These are phyloP conservation scores for Artibeus lituratus DNA, from an alignment of 2,797 vertebrate species.

Conservation along the genomic window DNA sequence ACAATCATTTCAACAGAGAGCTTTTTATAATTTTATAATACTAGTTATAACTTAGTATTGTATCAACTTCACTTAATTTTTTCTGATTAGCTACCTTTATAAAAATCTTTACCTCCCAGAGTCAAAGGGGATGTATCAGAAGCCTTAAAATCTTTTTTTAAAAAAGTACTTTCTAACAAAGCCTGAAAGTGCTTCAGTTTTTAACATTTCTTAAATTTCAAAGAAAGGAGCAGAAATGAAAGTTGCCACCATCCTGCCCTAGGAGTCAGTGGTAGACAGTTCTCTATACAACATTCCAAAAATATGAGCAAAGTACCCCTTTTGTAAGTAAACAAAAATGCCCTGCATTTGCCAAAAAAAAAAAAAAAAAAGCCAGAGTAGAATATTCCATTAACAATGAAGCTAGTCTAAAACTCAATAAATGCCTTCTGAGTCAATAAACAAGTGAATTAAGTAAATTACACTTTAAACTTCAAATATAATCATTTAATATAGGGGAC, in stretches of 20 bases:
- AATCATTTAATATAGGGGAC: background rate
- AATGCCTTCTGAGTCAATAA: constrained; percentile 16
- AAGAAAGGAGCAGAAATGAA: background rate
- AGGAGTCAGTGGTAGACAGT: background rate
- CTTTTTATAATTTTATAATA: constrained; percentile 10
- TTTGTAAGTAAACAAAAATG: constrained; percentile 34
- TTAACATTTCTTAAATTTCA: constrained; percentile 20
- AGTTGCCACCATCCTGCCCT: background rate
- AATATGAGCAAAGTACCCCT: constrained; percentile 26
- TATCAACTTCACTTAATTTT: background rate
- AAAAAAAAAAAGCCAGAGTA: background rate
- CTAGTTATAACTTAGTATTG: background rate
- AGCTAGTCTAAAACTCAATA: background rate
- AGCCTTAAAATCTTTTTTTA: background rate
- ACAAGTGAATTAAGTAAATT: constrained; percentile 28
- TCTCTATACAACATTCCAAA: constrained; percentile 35
- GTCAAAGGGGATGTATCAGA: constrained; percentile 23
- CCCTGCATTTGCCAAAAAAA: background rate
- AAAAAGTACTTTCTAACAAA: background rate
- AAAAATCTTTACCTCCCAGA: constrained; percentile 33
- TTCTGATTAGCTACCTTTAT: constrained; percentile 20
- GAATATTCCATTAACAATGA: constrained; percentile 49
- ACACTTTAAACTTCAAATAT: constrained; percentile 13
- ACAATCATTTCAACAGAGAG: constrained; percentile 49
- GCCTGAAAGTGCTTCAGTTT: background rate